Evolutionary conservation across 2,797 vertebrate genomes (phyloP), one percentile per base, ranked within the genome.

Genomic region (Sebastolobus altivelis): DNA sequence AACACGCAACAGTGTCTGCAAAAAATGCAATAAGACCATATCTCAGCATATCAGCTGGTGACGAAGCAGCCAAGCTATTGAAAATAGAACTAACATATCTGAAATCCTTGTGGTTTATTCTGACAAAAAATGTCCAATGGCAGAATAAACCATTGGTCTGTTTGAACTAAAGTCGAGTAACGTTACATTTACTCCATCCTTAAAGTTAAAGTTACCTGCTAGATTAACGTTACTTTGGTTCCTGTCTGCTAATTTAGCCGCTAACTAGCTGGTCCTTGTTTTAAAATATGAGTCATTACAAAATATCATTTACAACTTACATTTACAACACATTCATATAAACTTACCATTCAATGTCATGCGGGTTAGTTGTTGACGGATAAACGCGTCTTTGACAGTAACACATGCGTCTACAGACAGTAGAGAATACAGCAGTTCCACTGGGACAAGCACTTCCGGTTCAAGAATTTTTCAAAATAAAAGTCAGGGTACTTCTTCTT

Each of bases 401-500:
- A 65, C 62, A 79, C 90, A 88, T 74, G 88, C 88, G 90, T 37
- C 1, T 0, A 6, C 0, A 20, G 6, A 46, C 0, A 31, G 4
- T 0, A 2, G 2, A 3, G 2, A 16, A 2, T 1, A 13, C 10
- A 1, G 8, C 4, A 5, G 46, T 1, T 3, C 2, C 3, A 2
- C 31, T 0, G 1, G 2, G 6, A 1, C 5, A 33, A 73, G 13
- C 13, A 79, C 77, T 86, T 89, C 93, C 93, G 86, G 87, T 60
- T 89, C 52, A 80, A 1, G 1, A 0, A 0, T 0, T 55, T 92
- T 92, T 89, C 93, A 92, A 83, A 92, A 56, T 92, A 93, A 93
- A 82, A 70, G 31, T 10, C 0, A 25, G 25, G 25, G 25, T 25
- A 33, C 40, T 43, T 43, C 40, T 31, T 31, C 31, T 5, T 31